These are phyloP conservation scores for Brachyistius frenatus DNA, from an alignment of 2,113 vertebrate genomes.

Conservation along the genomic window DNA sequence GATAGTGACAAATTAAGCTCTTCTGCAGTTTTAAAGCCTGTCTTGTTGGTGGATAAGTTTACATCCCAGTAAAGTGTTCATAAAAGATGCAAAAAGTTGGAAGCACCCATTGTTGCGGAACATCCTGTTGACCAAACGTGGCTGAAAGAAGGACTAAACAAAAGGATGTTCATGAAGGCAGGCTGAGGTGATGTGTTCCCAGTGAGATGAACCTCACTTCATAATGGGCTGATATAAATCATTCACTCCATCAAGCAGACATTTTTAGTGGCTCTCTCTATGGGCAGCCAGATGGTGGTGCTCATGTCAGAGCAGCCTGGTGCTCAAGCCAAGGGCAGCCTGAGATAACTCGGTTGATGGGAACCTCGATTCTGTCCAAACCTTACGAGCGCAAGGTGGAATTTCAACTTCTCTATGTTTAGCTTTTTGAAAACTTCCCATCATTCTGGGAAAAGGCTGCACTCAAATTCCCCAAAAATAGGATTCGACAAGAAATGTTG, in stretches of 20 bases:
- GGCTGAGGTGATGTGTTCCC: conserved; percentile 43
- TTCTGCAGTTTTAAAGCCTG: background rate
- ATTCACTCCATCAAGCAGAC: conserved; percentile 80
- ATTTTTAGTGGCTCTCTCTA: conserved; percentile 65
- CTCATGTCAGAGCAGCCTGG: conserved; percentile 64
- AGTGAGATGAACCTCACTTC: conserved; percentile 55
- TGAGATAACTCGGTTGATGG: conserved; percentile 72
- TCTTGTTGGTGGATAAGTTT: conserved; percentile 14
- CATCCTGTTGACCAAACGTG: conserved; percentile 38
- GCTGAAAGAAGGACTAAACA: conserved; percentile 21
- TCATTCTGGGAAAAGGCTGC: conserved; percentile 19
- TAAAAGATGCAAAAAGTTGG: conserved; percentile 7
- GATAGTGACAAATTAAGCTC: background rate
- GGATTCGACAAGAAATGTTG: conserved; percentile 44
- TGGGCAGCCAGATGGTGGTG: conserved; percentile 79
- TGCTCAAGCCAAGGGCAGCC: conserved; percentile 39
- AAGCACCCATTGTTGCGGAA: conserved; percentile 5
- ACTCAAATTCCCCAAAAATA: conserved; percentile 17
- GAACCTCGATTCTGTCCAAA: conserved; percentile 36
- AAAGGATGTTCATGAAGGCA: conserved; percentile 45
- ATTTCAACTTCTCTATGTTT: conserved; percentile 6
- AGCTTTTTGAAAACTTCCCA: conserved; percentile 38
- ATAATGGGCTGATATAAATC: conserved; percentile 78
- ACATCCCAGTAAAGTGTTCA: background rate
- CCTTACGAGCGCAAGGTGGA: background rate